Evolutionary conservation across 2,888 invertebrate genomes (phyloP).

Genomic region (Adela reaumurella): DNA sequence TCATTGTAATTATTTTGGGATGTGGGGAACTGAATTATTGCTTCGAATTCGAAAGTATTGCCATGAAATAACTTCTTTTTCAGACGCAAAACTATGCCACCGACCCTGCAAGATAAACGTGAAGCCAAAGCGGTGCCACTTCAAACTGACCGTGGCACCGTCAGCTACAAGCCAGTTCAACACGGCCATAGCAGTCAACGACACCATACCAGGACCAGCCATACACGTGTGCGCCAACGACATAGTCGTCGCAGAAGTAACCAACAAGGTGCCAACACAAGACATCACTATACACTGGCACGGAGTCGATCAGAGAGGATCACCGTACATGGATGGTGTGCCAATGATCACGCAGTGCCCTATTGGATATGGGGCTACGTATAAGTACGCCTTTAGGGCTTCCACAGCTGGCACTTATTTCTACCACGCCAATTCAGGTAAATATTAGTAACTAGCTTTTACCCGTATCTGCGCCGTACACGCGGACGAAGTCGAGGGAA

Average conservation of each 20-base stretch:
- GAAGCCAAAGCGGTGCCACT: constrained; percentile 40
- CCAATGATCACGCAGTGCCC: constrained; percentile 77
- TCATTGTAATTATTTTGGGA: no score
- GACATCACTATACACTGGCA: constrained; percentile 75
- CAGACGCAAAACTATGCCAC: constrained; percentile 36
- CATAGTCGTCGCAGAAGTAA: constrained; percentile 67
- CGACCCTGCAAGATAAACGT: constrained; percentile 51
- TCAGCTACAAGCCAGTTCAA: constrained; percentile 25
- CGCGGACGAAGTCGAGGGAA: no score
- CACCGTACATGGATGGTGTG: constrained; percentile 74
- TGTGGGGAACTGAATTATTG: no score
- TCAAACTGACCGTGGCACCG: constrained; percentile 36
- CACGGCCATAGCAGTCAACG: constrained; percentile 32
- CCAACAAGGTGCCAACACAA: constrained; percentile 65
- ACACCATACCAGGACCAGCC: constrained; percentile 45
- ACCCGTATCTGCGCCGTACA: no score
- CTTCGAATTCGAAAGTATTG: no score
- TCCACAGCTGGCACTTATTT: constrained; percentile 67
- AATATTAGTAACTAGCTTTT: constrained; percentile 12
- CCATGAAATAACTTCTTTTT: constrained; percentile 15
- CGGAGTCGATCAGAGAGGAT: constrained; percentile 58
- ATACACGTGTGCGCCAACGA: constrained; percentile 70
- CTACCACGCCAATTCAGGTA: constrained; percentile 68
- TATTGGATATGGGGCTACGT: constrained; percentile 62
- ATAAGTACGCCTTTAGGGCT: constrained; percentile 69